Base-by-base conservation (phyloP, 2,888 invertebrate genomes). In the Philopedon plagiatum region DNA sequence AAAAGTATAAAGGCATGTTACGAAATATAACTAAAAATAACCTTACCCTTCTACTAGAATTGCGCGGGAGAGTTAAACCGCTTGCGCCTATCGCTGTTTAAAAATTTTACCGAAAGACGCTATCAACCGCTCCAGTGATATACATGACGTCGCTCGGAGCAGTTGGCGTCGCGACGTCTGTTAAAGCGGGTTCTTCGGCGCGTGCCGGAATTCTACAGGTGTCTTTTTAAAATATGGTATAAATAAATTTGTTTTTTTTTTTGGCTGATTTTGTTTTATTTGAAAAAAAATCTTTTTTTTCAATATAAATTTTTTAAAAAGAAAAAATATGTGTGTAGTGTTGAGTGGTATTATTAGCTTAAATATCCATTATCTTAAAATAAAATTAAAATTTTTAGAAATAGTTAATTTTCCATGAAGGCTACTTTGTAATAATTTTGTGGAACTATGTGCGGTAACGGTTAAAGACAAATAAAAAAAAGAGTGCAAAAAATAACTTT, bases 111-210 rank as follows among this genome's bases (percentile, higher is more conserved):
- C 44, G 68, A 51, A 66, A 61, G 69, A 57, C 69, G 62, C 46
- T 56, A n/a, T 26, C 7, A 39, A 61, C 21, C 49, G 67, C 72
- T 63, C 75, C 75, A 79, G 79, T 79, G 75, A 76, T 71, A 78
- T 75, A 76, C 76, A 78, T 77, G 79, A 69, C 77, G 78, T 54
- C 69, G 69, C 32, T 62, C 26, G 69, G 46, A 49, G 37, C 29
- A 11, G 56, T 29, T 34, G 19, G 49, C 63, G 69, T 32, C 63
- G 46, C 44, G 63, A 63, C 54, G 69, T 21, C 54, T 54, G 32
- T 44, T 37, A 18, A 39, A 23, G 51, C 37, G 56, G 21, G 21
- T 46, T n/a, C 5, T 13, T 23, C 13, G 51, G 21, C 51, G 68
- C 69, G 63, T 57, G 57, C 37, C 56, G 19, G 5, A 26, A 61